Evolutionary conservation across 2,888 invertebrate genomes (phyloP).

Genomic region (Lasioglossum lativentre): DNA sequence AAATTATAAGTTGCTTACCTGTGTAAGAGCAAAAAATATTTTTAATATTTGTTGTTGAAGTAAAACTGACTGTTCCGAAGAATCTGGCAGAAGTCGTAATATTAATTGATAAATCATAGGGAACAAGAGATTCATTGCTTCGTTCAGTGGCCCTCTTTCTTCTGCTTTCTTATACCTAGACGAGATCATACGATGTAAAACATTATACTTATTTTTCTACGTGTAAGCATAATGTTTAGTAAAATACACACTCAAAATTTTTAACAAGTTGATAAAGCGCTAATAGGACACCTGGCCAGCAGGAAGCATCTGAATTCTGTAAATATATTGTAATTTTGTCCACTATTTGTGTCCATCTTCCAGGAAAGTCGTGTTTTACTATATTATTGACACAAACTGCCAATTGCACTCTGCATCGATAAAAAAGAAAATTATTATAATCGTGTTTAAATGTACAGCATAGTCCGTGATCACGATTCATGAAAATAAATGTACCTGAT

Average conservation of each 20-base stretch:
- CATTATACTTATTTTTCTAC: conserved; percentile 10
- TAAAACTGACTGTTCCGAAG: conserved; percentile 94
- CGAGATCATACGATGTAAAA: conserved; percentile 19
- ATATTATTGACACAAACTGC: conserved; percentile 97
- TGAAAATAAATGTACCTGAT: conserved; percentile 85
- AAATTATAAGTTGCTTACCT: conserved; percentile 85
- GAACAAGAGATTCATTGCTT: conserved; percentile 97
- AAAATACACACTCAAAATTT: conserved; percentile 89
- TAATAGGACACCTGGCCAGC: conserved; percentile 96
- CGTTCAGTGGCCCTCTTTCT: conserved; percentile 95
- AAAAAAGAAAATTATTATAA: conserved; percentile 15
- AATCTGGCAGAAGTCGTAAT: conserved; percentile 91
- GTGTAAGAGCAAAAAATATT: conserved; percentile 96
- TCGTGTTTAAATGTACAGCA: not conserved
- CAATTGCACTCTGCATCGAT: conserved; percentile 90
- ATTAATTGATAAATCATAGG: conserved; percentile 96
- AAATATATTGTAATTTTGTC: conserved; percentile 97
- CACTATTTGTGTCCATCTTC: conserved; percentile 97
- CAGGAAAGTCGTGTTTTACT: conserved; percentile 98
- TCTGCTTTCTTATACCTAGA: conserved; percentile 95
- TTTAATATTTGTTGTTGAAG: conserved; percentile 97
- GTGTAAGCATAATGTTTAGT: not conserved
- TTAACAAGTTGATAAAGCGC: conserved; percentile 98
- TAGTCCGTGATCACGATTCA: not conserved
- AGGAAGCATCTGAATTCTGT: conserved; percentile 94